phyloP scores from a whole-genome alignment of 2,888 invertebrate species.

The Chromoteleia sp. region DNA sequence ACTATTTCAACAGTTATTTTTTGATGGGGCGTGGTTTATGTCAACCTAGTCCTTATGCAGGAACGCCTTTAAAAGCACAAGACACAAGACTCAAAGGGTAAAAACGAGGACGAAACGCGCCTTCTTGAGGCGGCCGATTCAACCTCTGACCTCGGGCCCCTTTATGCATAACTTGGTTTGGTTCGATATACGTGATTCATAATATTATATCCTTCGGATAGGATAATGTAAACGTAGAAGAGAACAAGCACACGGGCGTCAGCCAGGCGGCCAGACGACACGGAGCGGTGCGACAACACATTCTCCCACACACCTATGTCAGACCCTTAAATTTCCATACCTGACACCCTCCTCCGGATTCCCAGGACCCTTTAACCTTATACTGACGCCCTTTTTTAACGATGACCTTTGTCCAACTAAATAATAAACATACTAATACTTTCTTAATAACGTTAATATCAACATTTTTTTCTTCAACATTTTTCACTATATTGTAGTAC shows the following conservation, averaged over 20 bases:
- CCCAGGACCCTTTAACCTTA: conserved; percentile 71
- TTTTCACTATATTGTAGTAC: no score
- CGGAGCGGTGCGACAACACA: conserved; percentile 73
- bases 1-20: conserved; percentile 37
- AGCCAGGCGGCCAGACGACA: conserved; percentile 76
- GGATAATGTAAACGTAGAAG: conserved; percentile 77
- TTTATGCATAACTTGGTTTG: conserved; percentile 76
- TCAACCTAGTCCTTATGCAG: conserved; percentile 55
- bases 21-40: conserved; percentile 50
- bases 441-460: no score
- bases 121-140: conserved; percentile 75
- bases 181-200: conserved; percentile 76
- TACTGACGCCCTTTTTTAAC: conserved; percentile 26
- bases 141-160: conserved; percentile 75
- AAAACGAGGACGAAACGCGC: conserved; percentile 65
- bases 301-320: conserved; percentile 63
- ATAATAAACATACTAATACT: conserved; percentile 27
- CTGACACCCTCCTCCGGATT: conserved; percentile 68
- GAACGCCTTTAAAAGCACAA: conserved; percentile 50
- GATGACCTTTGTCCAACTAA: conserved; percentile 27
- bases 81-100: conserved; percentile 44
- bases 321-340: conserved; percentile 72
- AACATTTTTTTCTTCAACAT: no score
- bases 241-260: conserved; percentile 80
- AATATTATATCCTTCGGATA: conserved; percentile 79